These are phyloP conservation scores for Apotomis turbidana DNA, from an alignment of 2,888 invertebrate species.

Conservation along the genomic window DNA sequence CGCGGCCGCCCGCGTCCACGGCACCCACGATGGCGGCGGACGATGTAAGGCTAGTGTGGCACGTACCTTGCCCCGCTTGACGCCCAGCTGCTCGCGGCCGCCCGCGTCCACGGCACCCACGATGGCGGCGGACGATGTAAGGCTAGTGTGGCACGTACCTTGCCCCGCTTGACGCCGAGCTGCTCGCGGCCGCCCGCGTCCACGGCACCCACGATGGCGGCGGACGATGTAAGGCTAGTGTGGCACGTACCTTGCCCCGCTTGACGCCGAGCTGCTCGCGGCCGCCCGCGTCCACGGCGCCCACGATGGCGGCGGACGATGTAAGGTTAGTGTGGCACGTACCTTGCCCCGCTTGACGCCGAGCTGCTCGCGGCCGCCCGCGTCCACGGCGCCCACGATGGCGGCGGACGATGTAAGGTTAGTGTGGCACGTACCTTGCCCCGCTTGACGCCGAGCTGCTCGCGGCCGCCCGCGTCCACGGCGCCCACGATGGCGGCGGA, in stretches of 20 bases:
- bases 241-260: constrained; percentile 66
- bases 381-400: constrained; percentile 81
- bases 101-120: constrained; percentile 82
- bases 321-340: constrained; percentile 5
- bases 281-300: constrained; percentile 81
- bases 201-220: constrained; percentile 78
- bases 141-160: constrained; percentile 53
- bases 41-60: constrained; percentile 27
- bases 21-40: constrained; percentile 78
- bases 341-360: constrained; percentile 73
- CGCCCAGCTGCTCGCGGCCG: constrained; percentile 73
- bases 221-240: constrained; percentile 51
- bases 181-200: constrained; percentile 80
- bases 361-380: constrained; percentile 73
- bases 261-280: constrained; percentile 70
- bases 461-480: constrained; percentile 79
- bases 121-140: constrained; percentile 64
- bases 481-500: constrained; percentile 78
- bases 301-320: constrained; percentile 71
- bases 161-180: constrained; percentile 67
- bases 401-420: constrained; percentile 58
- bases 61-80: constrained; percentile 69
- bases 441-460: constrained; percentile 68
- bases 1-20: constrained; percentile 79
- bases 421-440: constrained; percentile 63